Percentiles rank a stretch among this genome's conserved stretches.
These are phyloP conservation scores for Spea bombifrons DNA, from an alignment of 2,113 vertebrate species.

Conservation along the genomic window DNA sequence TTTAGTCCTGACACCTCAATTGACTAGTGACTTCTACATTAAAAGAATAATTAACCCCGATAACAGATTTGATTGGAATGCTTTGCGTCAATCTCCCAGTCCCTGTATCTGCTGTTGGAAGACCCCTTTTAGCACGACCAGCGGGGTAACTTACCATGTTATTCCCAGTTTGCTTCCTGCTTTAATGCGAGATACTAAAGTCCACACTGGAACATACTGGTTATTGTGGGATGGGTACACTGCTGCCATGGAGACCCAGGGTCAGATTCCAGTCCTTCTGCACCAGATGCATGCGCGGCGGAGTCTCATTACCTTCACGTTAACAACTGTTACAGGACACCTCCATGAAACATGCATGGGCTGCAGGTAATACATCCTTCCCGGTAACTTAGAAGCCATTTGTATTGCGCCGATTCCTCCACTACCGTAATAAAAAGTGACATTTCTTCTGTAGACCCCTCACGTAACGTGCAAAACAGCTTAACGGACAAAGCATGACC, in stretches of 20 bases:
- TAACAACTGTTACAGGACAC: conserved; percentile 19
- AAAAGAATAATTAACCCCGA: no score
- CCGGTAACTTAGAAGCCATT: neutral
- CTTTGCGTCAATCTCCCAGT: no score
- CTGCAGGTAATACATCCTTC: neutral
- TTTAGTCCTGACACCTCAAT: no score
- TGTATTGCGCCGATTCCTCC: neutral
- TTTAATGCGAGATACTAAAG: conserved; percentile 51
- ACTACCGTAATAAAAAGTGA: neutral
- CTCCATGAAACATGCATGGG: conserved; percentile 12
- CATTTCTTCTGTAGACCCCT: no score
- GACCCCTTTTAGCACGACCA: no score
- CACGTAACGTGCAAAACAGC: no score
- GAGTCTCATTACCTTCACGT: conserved; percentile 8
- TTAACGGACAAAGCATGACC: no score
- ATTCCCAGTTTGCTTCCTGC: conserved; percentile 13
- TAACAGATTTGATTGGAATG: no score
- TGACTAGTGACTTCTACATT: no score
- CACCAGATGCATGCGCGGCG: neutral
- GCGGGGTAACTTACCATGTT: neutral
- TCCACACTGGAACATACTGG: conserved; percentile 51
- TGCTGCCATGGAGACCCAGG: conserved; percentile 62
- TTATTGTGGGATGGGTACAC: conserved; percentile 56
- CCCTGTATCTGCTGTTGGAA: no score
- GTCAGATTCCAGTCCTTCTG: conserved; percentile 52